These are phyloP conservation scores for Liasis olivaceus DNA, from an alignment of 2,797 vertebrate genomes.

Conservation along the genomic window DNA sequence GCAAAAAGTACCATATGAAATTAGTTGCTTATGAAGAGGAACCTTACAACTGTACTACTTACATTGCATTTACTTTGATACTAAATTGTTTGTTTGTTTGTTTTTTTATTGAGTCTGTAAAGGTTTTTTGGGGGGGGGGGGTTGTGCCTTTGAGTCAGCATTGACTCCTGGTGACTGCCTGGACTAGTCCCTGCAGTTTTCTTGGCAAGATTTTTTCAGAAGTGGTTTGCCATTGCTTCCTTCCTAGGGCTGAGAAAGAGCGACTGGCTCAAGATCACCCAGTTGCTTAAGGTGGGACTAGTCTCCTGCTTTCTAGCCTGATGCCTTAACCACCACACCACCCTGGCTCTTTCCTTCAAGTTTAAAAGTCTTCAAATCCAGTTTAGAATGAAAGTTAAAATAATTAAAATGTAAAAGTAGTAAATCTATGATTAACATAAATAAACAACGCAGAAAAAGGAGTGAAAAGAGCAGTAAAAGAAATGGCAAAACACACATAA, in stretches of 20 bases:
- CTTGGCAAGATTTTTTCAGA: not conserved
- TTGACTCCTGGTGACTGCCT: too few species aligned
- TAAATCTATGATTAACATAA: not conserved
- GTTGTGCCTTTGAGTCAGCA: too few species aligned
- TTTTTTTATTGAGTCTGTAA: not conserved
- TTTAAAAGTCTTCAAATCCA: not conserved
- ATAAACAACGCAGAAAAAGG: not conserved
- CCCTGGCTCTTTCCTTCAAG: not conserved
- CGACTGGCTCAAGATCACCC: too few species aligned
- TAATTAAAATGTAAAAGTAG: not conserved
- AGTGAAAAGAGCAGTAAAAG: not conserved
- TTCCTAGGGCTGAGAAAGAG: too few species aligned
- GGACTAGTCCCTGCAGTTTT: not conserved
- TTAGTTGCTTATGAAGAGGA: not conserved
- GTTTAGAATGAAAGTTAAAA: not conserved
- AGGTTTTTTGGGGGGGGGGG: not conserved
- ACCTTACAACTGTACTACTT: fast-evolving
- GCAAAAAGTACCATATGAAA: not conserved
- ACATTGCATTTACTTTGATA: not conserved
- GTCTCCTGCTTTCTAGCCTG: too few species aligned
- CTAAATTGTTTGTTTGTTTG: not conserved
- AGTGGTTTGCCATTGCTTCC: too few species aligned
- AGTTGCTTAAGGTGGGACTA: too few species aligned
- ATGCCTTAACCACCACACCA: too few species aligned
- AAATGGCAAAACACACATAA: not conserved